Conservation (phyloP, 2,888 invertebrate species). For the Tetragonisca angustula region DNA sequence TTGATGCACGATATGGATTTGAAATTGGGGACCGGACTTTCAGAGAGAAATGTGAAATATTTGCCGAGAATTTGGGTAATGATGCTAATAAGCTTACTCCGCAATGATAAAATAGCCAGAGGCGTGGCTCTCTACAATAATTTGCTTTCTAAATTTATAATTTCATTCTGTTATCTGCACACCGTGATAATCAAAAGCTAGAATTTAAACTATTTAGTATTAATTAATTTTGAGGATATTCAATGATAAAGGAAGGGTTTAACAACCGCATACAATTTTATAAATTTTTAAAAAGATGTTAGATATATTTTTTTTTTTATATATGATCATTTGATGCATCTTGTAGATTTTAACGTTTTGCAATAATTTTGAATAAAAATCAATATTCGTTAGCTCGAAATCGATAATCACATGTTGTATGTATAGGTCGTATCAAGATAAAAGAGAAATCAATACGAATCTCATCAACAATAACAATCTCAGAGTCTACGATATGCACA, state of each 20-base stretch:
- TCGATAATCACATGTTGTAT: background rate
- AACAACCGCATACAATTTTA: too few species aligned
- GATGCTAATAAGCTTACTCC: background rate
- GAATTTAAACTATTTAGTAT: too few species aligned
- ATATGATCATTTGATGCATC: too few species aligned
- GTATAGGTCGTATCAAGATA: background rate
- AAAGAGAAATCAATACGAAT: background rate
- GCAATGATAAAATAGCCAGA: background rate
- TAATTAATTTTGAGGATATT: too few species aligned
- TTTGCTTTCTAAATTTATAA: background rate
- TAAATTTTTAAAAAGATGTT: too few species aligned
- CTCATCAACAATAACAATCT: background rate
- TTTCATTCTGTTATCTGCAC: too few species aligned
- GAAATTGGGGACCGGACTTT: background rate
- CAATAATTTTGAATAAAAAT: too few species aligned
- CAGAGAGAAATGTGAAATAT: constrained; percentile 1
- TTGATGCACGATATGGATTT: too few species aligned
- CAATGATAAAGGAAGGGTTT: too few species aligned
- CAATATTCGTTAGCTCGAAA: background rate
- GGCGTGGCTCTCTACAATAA: background rate
- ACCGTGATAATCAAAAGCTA: too few species aligned
- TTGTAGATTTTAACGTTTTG: too few species aligned
- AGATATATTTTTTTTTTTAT: too few species aligned
- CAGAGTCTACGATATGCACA: background rate
- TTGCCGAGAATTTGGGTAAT: background rate